Evolutionary conservation across 2,888 invertebrate genomes (phyloP), one percentile per base, ranked within the genome.

Genomic region (Zaprionus bogoriensis): DNA sequence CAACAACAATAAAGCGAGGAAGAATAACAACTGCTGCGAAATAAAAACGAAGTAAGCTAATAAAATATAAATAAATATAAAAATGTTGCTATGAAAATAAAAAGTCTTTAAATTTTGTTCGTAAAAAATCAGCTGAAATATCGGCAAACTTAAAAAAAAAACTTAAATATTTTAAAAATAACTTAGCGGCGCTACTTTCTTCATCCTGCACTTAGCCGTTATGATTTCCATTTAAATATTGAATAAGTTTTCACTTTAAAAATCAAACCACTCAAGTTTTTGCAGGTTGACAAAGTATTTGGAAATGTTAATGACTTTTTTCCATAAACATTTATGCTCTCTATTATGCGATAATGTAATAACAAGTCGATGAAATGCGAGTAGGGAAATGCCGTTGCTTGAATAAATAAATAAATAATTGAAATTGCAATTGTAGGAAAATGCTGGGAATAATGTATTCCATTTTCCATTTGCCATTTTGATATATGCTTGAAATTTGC

Each of bases 1-100:
- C 6, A n/a, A n/a, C n/a, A n/a, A n/a, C 20, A 52, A 39, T 69
- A 41, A 47, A 65, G 50, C 9, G 17, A 36, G 10, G 14, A 10
- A 14, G n/a, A 7, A 17, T 28, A 36, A 28, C 30, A 47, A 25
- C 25, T 30, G 38, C 14, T 36, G 32, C 1, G 1, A 7, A 19
- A 36, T 2, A 36, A 19, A 12, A n/a, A n/a, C n/a, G 10, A 22
- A 44, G 12, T 7, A 25, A 10, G 6, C 0, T 1, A 3, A 12
- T 19, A 4, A 14, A 28, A 28, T n/a, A 1, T n/a, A n/a, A n/a
- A n/a, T 32, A 14, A 6, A 32, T 17, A 36, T 14, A 5, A 6
- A 36, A 7, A n/a, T n/a, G n/a, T n/a, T n/a, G n/a, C n/a, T n/a
- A n/a, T n/a, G n/a, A n/a, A n/a, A n/a, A n/a, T n/a, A n/a, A n/a